Conservation (phyloP, 2,113 vertebrate genomes). For the Varanus salvator region DNA sequence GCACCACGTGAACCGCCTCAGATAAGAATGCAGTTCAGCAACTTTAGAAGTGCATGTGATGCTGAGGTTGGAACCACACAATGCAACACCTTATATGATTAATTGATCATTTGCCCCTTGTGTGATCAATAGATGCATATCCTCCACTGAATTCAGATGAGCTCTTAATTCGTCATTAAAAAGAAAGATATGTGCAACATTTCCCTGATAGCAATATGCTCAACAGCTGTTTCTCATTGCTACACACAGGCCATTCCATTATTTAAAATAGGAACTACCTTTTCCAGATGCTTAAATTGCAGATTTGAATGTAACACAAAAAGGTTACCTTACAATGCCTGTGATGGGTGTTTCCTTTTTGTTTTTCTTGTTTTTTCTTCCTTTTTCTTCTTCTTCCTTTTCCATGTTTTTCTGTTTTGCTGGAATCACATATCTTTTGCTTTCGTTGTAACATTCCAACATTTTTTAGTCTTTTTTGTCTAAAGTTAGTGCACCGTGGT, state of each 20-base stretch:
- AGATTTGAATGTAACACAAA: background rate
- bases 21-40: background rate
- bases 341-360: background rate
- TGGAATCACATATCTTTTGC: background rate
- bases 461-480: background rate
- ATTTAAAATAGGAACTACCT: constrained; percentile 3
- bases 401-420: background rate
- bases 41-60: constrained; percentile 31
- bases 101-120: no score
- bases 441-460: background rate
- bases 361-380: no score
- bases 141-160: background rate
- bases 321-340: background rate
- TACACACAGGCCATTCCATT: fast-evolving
- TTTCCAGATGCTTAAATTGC: background rate
- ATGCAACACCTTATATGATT: no score
- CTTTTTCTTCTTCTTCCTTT: no score
- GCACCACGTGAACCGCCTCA: background rate
- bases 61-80: no score
- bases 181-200: constrained; percentile 13
- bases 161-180: constrained; percentile 29
- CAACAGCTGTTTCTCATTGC: background rate
- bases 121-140: background rate
- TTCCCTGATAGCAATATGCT: background rate
- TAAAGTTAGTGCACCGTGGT: background rate